These are phyloP conservation scores for Cryptops parisi DNA, from an alignment of 2,888 invertebrate species.

Conservation along the genomic window DNA sequence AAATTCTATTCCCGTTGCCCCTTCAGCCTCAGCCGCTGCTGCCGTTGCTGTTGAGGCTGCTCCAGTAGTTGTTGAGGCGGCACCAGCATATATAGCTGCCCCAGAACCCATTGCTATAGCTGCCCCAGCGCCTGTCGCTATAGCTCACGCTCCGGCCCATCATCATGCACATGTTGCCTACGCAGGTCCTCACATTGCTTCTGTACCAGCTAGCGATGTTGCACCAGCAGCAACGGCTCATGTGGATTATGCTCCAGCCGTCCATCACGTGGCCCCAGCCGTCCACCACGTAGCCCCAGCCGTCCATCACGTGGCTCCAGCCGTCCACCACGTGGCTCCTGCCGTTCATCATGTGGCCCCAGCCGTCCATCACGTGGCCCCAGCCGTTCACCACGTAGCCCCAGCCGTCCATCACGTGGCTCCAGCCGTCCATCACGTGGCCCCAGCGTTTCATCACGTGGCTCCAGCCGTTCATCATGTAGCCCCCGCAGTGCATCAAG, in stretches of 20 bases:
- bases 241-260: neutral
- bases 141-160: neutral
- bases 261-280: neutral
- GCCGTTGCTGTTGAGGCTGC: neutral
- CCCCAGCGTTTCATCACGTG: too few species aligned
- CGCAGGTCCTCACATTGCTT: neutral
- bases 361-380: too few species aligned
- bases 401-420: too few species aligned
- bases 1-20: conserved; percentile 1
- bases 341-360: too few species aligned
- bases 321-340: too few species aligned
- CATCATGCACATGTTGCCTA: neutral
- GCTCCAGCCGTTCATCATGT: too few species aligned
- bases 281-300: neutral
- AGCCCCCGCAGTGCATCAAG: too few species aligned
- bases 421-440: too few species aligned
- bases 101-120: neutral
- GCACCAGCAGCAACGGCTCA: neutral
- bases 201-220: neutral
- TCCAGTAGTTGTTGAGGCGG: neutral
- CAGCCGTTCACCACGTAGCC: too few species aligned
- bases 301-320: too few species aligned
- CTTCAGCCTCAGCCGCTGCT: neutral
- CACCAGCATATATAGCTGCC: too few species aligned
- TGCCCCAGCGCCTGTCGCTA: neutral